A percentile compares a stretch with the other conserved stretches of the same genome.
phyloP scores from a whole-genome alignment of 2,888 invertebrate species.

The Agrenia bidenticulata region DNA sequence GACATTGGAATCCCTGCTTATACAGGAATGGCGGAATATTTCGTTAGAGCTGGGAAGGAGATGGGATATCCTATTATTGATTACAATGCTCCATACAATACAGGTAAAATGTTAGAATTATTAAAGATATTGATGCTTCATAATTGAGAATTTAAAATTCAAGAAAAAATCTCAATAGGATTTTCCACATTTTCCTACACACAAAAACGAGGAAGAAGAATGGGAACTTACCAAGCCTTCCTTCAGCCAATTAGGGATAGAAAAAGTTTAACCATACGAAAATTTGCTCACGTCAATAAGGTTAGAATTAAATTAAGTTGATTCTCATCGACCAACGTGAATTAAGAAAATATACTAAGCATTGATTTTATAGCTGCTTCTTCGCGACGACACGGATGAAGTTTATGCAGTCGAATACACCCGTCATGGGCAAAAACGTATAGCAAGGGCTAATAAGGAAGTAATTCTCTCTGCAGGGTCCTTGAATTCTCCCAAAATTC shows the following conservation, averaged over 20 bases:
- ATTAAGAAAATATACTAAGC: neutral
- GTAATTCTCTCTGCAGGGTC: slow-evolving; percentile 42
- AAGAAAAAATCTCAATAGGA: slow-evolving; percentile 55
- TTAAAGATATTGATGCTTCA: too few species aligned
- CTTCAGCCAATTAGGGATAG: slow-evolving; percentile 39
- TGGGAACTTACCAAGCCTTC: slow-evolving; percentile 35
- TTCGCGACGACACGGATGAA: slow-evolving; percentile 36
- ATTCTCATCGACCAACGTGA: too few species aligned
- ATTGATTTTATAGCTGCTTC: slow-evolving; percentile 40
- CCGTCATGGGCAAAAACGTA: slow-evolving; percentile 32
- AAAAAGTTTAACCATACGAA: slow-evolving; percentile 43
- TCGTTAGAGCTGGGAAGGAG: slow-evolving; percentile 64
- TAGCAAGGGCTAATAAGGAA: slow-evolving; percentile 42
- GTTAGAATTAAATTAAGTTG: slow-evolving; percentile 14
- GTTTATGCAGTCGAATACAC: slow-evolving; percentile 43
- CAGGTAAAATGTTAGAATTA: too few species aligned
- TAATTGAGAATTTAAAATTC: neutral
- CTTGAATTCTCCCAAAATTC: slow-evolving; percentile 39
- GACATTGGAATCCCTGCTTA: slow-evolving; percentile 57
- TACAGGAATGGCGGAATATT: slow-evolving; percentile 61
- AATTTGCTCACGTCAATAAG: slow-evolving; percentile 41
- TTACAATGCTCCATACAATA: slow-evolving; percentile 55
- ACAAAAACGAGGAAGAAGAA: slow-evolving; percentile 38
- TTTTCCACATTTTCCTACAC: slow-evolving; percentile 38
- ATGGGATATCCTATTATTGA: slow-evolving; percentile 61